Evolutionary conservation across 2,888 invertebrate genomes (phyloP), one percentile per base, ranked within the genome.

Genomic region (Dyspetes luteomarginatus): DNA sequence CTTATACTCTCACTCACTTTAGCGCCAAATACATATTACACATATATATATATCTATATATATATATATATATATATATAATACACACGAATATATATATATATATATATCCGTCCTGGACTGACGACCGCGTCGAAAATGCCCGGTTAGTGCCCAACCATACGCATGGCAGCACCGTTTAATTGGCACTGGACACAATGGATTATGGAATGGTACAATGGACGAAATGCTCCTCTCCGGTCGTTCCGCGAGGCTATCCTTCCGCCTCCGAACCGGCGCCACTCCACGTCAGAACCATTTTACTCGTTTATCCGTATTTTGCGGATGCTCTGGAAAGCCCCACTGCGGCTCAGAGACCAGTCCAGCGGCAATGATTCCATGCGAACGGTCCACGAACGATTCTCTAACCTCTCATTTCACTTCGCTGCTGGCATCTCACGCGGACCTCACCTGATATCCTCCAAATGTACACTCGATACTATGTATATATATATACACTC

Each of bases 101-200:
- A 71, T 67, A 77, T 75, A 73, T 52, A 71, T 78, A 83, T 83
- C 77, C 69, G 84, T 78, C 80, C 86, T 82, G 83, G 80, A 72
- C 85, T 86, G 88, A 88, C 88, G 88, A 88, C 85, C 89, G 89
- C 87, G 89, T 89, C 87, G 88, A 88, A 88, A 90, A 90, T 88
- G 90, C 87, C 89, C 90, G 90, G 90, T 90, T 90, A 90, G 91
- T 87, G 90, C 88, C 90, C 87, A 88, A 88, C 88, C 90, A 87
- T 89, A 92, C 92, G 92, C 91, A 92, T 92, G 90, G 89, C 84
- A 88, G 91, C 89, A 90, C 90, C 90, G 91, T 91, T 92, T 92
- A 92, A 92, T 92, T 92, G 92, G 92, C 90, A 91, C 89, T 89
- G 90, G 90, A 90, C 89, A 92, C 92, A 92, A 92, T 91, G 90